Percentiles rank a stretch among this genome's conserved stretches.
Conservation (phyloP, 53 echinoderm and acorn worm species). For the Pentamera pediparva region DNA sequence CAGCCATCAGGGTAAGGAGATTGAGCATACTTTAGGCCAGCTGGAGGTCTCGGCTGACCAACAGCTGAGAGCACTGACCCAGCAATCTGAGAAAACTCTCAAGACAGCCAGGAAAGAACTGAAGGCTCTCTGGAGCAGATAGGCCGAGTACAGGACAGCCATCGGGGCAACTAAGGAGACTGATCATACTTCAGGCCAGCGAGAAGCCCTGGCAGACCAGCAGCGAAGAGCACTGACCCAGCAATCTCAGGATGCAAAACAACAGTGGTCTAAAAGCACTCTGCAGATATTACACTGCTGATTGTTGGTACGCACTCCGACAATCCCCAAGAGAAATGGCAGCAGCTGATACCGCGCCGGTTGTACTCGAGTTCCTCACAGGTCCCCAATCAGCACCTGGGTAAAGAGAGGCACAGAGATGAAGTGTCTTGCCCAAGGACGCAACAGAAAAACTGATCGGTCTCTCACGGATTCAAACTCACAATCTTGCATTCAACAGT, state of each 20-base stretch:
- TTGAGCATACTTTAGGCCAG: too few species aligned
- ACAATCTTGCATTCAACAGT: too few species aligned
- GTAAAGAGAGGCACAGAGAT: too few species aligned
- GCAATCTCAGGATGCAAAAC: slow-evolving; percentile 67
- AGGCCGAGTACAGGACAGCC: slow-evolving; percentile 45
- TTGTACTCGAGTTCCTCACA: too few species aligned
- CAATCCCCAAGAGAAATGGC: too few species aligned
- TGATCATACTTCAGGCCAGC: slow-evolving; percentile 33
- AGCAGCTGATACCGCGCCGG: too few species aligned
- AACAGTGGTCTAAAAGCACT: slow-evolving; percentile 53
- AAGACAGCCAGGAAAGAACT: slow-evolving; percentile 62
- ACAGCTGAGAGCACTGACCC: slow-evolving; percentile 69
- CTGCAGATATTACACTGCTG: too few species aligned
- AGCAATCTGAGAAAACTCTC: slow-evolving; percentile 64
- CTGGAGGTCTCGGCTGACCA: slow-evolving; percentile 61
- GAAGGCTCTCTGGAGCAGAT: slow-evolving; percentile 40
- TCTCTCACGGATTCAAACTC: too few species aligned
- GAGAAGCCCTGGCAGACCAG: slow-evolving; percentile 61
- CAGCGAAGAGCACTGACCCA: slow-evolving; percentile 68
- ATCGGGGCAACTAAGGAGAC: slow-evolving; percentile 45
- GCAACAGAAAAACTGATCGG: too few species aligned
- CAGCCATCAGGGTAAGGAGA: slow-evolving; percentile 64
- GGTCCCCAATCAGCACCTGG: too few species aligned
- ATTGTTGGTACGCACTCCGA: too few species aligned
- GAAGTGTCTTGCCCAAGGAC: too few species aligned